phyloP scores from a whole-genome alignment of 2,797 vertebrate genomes.

The Lacerta agilis region DNA sequence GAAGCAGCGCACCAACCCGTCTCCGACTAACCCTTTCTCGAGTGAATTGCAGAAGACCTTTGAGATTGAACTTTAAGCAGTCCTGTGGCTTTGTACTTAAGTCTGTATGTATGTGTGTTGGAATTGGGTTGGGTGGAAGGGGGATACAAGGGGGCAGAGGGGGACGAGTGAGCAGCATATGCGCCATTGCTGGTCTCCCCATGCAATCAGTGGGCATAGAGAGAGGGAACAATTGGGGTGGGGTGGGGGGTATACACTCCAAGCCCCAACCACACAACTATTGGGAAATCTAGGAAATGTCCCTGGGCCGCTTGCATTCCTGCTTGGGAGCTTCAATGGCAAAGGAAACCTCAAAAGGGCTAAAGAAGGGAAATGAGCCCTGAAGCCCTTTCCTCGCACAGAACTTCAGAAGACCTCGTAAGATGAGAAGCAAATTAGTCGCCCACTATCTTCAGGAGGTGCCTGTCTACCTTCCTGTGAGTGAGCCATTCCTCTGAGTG shows the following conservation, averaged over 20 bases:
- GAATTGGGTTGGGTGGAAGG: slow-evolving; percentile 13
- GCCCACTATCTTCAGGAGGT: slow-evolving; percentile 52
- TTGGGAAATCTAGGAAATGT: slow-evolving; percentile 51
- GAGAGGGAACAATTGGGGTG: slow-evolving; percentile 42
- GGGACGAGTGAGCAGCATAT: slow-evolving; percentile 61
- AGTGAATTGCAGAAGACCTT: slow-evolving; percentile 98
- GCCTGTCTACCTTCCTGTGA: slow-evolving; percentile 40
- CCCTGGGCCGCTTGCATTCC: slow-evolving; percentile 50
- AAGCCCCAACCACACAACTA: slow-evolving; percentile 46
- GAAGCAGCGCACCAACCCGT: slow-evolving; percentile 91
- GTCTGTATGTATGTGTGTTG: slow-evolving; percentile 61
- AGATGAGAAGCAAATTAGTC: slow-evolving; percentile 60
- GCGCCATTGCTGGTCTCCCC: slow-evolving; percentile 72
- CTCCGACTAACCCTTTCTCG: slow-evolving; percentile 98
- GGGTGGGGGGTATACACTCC: slow-evolving; percentile 33
- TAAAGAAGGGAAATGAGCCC: slow-evolving; percentile 54
- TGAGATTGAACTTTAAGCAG: slow-evolving; percentile 93
- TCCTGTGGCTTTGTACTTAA: slow-evolving; percentile 4
- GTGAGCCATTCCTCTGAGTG: slow-evolving; percentile 49
- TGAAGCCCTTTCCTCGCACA: slow-evolving; percentile 70
- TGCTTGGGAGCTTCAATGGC: slow-evolving; percentile 68
- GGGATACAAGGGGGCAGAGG: slow-evolving; percentile 66
- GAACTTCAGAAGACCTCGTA: slow-evolving; percentile 59
- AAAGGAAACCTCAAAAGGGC: slow-evolving; percentile 59
- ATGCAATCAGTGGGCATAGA: slow-evolving; percentile 51